phyloP scores from a whole-genome alignment of 2,113 vertebrate species.

The Lagenorhynchus albirostris region DNA sequence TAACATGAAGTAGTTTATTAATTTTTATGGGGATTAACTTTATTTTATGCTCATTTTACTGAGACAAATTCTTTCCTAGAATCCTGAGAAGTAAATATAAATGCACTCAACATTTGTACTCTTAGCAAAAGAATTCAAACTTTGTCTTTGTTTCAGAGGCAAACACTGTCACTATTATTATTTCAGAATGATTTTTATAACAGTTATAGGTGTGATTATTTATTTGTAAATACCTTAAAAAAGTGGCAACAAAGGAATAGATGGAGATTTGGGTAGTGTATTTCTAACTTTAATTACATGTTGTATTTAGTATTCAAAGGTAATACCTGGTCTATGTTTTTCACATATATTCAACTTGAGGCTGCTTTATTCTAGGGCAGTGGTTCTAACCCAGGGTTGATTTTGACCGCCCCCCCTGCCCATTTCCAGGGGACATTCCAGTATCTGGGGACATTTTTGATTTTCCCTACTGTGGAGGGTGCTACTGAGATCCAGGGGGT shows the following conservation, averaged over 20 bases:
- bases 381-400: neutral
- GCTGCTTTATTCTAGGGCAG: neutral
- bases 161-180: neutral
- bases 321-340: neutral
- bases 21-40: neutral
- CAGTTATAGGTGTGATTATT: neutral
- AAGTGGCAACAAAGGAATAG: neutral
- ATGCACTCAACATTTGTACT: accelerated
- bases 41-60: neutral
- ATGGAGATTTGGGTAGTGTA: neutral
- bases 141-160: neutral
- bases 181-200: neutral
- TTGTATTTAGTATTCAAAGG: neutral
- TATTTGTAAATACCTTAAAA: neutral
- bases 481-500: neutral
- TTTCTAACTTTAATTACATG: neutral
- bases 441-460: neutral
- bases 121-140: neutral
- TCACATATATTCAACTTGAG: accelerated
- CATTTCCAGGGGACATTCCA: neutral
- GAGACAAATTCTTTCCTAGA: neutral
- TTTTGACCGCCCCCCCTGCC: accelerated
- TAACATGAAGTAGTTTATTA: neutral
- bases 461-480: neutral
- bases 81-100: neutral